Evolutionary conservation across 2,113 vertebrate species (phyloP).

Genomic region (Thunnus maccoyii): DNA sequence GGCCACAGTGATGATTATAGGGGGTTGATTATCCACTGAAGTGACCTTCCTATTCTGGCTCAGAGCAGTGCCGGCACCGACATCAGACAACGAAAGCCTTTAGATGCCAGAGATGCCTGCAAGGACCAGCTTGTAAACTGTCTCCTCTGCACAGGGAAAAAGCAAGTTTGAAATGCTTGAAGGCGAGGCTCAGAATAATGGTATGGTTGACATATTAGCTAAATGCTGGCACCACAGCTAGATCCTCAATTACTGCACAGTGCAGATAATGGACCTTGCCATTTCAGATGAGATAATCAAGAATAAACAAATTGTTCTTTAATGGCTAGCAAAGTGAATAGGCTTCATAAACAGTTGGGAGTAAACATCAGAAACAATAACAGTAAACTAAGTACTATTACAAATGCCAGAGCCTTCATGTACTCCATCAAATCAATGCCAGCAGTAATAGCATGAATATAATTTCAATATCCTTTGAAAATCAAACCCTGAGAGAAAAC

Average conservation of each 20-base stretch:
- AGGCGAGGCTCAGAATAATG: slow-evolving; percentile 26
- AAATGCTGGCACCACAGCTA: slow-evolving; percentile 37
- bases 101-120: slow-evolving; percentile 44
- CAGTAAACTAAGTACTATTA: slow-evolving; percentile 44
- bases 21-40: slow-evolving; percentile 67
- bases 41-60: slow-evolving; percentile 47
- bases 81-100: slow-evolving; percentile 21
- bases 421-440: slow-evolving; percentile 27
- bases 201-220: slow-evolving; percentile 28
- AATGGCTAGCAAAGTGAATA: slow-evolving; percentile 50
- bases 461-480: slow-evolving; percentile 13
- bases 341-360: slow-evolving; percentile 22
- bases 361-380: slow-evolving; percentile 24
- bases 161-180: background rate
- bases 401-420: slow-evolving; percentile 12
- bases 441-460: background rate
- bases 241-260: slow-evolving; percentile 30
- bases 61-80: slow-evolving; percentile 21
- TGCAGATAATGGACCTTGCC: slow-evolving; percentile 44
- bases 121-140: slow-evolving; percentile 18
- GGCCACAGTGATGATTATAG: slow-evolving; percentile 45
- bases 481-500: background rate
- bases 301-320: slow-evolving; percentile 52
- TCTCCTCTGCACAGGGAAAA: background rate
- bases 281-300: slow-evolving; percentile 59